Evolutionary conservation across 2,797 vertebrate genomes (phyloP).

Genomic region (Acipenser transmontanus): DNA sequence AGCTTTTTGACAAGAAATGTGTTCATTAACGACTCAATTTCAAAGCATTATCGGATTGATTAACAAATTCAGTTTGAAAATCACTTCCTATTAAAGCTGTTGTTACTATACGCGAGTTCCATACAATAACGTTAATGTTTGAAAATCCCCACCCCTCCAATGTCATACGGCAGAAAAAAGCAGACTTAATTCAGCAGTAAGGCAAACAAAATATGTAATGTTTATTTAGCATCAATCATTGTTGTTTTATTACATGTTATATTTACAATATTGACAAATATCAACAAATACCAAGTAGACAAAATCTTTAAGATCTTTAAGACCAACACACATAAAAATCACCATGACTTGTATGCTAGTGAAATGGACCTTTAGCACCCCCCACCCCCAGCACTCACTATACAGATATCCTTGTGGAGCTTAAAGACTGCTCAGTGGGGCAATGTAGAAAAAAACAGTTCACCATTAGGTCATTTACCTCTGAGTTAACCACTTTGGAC

Average conservation of each 20-base stretch:
- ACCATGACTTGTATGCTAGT: background rate
- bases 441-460: background rate
- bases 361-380: conserved; percentile 7
- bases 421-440: too few species aligned
- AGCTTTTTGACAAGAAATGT: too few species aligned
- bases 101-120: too few species aligned
- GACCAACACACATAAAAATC: conserved; percentile 8
- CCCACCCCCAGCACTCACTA: too few species aligned
- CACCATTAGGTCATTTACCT: background rate
- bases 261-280: conserved; percentile 62
- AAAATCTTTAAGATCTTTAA: conserved; percentile 12
- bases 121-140: too few species aligned
- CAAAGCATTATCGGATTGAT: too few species aligned
- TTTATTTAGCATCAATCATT: conserved; percentile 69
- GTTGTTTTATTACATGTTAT: conserved; percentile 54
- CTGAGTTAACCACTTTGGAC: too few species aligned
- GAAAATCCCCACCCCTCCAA: too few species aligned
- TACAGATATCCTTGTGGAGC: too few species aligned
- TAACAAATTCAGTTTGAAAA: too few species aligned
- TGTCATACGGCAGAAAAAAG: background rate
- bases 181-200: conserved; percentile 15
- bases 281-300: conserved; percentile 35
- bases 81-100: too few species aligned
- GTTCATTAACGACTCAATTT: too few species aligned
- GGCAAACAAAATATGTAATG: conserved; percentile 64